These are phyloP conservation scores for Ridgeia piscesae DNA, from an alignment of 1,140 invertebrate species.

Conservation along the genomic window DNA sequence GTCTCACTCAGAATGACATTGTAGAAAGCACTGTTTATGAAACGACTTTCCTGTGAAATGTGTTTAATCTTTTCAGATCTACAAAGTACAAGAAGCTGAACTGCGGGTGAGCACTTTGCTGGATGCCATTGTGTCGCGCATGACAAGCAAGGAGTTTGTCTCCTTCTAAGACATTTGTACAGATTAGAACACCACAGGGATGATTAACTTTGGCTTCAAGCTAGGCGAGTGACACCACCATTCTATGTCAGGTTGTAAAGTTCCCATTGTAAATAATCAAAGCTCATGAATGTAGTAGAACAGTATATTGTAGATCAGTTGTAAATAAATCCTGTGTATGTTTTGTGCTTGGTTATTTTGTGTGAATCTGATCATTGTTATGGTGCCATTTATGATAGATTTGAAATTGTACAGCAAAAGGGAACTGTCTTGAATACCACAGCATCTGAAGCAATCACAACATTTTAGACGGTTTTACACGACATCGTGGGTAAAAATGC, in stretches of 20 bases:
- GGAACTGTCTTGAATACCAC: no score
- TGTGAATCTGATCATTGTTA: no score
- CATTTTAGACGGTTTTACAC: no score
- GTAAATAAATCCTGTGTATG: background rate
- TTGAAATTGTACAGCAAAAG: no score
- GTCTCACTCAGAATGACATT: background rate
- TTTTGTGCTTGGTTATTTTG: background rate
- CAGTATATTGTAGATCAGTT: background rate
- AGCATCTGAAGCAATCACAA: no score
- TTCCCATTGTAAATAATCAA: background rate
- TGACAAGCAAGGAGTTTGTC: conserved; percentile 16
- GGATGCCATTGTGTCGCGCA: conserved; percentile 12
- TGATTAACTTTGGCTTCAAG: no score
- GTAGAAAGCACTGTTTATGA: background rate
- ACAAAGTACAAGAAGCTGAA: conserved; percentile 39
- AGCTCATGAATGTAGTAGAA: background rate
- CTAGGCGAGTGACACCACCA: no score
- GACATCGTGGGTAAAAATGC: no score
- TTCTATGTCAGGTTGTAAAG: background rate
- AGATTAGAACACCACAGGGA: no score
- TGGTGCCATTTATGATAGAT: no score
- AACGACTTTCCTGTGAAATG: background rate
- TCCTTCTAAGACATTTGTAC: conserved; percentile 12
- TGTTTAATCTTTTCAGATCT: conserved; percentile 36
- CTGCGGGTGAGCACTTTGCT: conserved; percentile 10